Conservation (phyloP, 2,888 invertebrate genomes). For the Lasioglossum morio region DNA sequence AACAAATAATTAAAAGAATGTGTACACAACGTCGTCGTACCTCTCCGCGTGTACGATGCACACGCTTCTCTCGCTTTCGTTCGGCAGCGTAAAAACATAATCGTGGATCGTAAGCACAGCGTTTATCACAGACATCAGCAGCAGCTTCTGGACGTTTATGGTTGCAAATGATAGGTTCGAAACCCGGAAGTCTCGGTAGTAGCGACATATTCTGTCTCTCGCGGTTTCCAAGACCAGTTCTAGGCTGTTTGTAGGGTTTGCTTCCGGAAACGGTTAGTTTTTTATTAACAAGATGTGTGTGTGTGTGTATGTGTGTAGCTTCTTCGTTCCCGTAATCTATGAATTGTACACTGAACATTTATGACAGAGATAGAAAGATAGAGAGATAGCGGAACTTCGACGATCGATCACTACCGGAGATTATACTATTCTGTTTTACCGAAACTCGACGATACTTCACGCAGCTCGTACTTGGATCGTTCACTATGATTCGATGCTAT, state of each 20-base stretch:
- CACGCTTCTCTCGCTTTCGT: background rate
- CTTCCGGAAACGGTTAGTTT: background rate
- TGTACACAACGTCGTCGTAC: background rate
- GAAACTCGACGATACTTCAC: background rate
- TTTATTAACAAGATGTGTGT: background rate
- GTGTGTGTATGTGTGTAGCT: background rate
- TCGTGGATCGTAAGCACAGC: constrained; percentile 57
- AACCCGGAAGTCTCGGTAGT: constrained; percentile 23
- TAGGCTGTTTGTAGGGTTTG: background rate
- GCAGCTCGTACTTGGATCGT: constrained; percentile 4
- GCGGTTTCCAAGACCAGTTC: constrained; percentile 34
- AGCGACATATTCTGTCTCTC: background rate
- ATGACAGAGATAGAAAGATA: background rate
- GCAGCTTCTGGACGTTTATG: constrained; percentile 63
- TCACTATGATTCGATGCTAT: constrained; percentile 17
- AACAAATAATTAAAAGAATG: background rate
- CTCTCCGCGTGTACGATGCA: background rate
- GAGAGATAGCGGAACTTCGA: background rate
- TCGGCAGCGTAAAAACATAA: constrained; percentile 62
- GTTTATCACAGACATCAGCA: constrained; percentile 71
- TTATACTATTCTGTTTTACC: constrained; percentile 6
- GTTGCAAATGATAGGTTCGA: constrained; percentile 50
- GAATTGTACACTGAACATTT: constrained; percentile 21
- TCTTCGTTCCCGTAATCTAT: background rate
- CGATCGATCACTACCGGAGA: background rate